phyloP scores from a whole-genome alignment of 2,113 vertebrate species.

The human region GRCh38 chr22:44918501-44919000 shows the following conservation, averaged over 20 bases:
- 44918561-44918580: neutral
- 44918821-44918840: neutral
- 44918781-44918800: neutral
- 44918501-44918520: neutral
- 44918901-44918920: neutral
- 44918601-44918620: neutral
- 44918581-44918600: too few species aligned
- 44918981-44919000: neutral
- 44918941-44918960: neutral
- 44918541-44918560: neutral
- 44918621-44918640: neutral
- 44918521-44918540: neutral
- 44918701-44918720: neutral
- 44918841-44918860: neutral
- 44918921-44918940: neutral
- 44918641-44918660: neutral
- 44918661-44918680: neutral
- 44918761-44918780: neutral
- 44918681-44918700: neutral
- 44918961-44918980: neutral
- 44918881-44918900: neutral
- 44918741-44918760: neutral
- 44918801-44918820: neutral
- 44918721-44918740: neutral
- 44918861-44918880: neutral